Evolutionary conservation across 2,888 invertebrate genomes (phyloP), one percentile per base, ranked within the genome.

Genomic region (Athalia rosae): DNA sequence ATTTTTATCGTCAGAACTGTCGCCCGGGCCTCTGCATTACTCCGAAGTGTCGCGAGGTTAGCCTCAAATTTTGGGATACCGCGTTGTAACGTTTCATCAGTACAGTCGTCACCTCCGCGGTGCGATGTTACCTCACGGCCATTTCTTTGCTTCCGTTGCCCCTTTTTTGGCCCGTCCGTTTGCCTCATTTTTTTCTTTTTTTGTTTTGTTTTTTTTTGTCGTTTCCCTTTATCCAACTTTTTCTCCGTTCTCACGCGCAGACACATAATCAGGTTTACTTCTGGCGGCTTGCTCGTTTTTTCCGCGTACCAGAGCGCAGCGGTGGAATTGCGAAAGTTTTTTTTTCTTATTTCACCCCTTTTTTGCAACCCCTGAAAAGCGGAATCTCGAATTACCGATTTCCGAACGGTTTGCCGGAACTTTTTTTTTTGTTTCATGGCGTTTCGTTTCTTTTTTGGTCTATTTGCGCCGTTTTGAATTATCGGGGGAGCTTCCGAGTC

Each of bases 41-140:
- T 11, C 9, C 67, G 28, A 53, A 67, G 5, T 67, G 67, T 66
- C 66, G 28, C 62, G 62, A 7, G 47, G 64, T 53, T 53, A 41
- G 53, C 50, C 50, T 28, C 67, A 67, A 67, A 50, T 67, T 67
- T 67, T 53, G 67, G 50, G 41, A 41, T 9, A 67, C 28, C 28
- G 28, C 53, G 50, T 41, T 53, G 50, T 67, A 28, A 53, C 13
- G 50, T 67, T 67, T 67, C 50, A 67, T 67, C 53, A 53, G 53
- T 28, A 43, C n/a, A 45, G 62, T 43, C 11, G 4, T 28, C 15
- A 58, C 4, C 58, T 6, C 15, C 13, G 9, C 2, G 28, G 28
- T 28, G 28, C 28, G 28, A 28, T 28, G 28, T 28, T 28, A 28
- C 28, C 53, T 53, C 4, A 11, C 53, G 53, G n/a, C n/a, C 9